These are phyloP conservation scores for Leptopilina boulardi DNA, from an alignment of 1,140 invertebrate genomes.

Conservation along the genomic window DNA sequence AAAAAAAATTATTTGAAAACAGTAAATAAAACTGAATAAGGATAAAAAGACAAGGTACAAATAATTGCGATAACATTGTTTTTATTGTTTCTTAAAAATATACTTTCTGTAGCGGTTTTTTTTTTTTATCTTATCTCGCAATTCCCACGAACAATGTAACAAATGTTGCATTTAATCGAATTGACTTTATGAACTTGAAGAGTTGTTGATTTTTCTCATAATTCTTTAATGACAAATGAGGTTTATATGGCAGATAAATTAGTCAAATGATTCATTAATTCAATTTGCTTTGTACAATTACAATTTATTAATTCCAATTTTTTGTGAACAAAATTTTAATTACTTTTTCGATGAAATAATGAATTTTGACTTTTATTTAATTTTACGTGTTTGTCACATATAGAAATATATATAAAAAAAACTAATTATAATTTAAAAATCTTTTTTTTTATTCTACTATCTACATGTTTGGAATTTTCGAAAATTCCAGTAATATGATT, in stretches of 20 bases:
- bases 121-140: conserved; percentile 11
- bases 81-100: conserved; percentile 20
- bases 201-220: neutral
- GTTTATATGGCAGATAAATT: no score
- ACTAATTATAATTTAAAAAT: no score
- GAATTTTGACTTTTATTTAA: no score
- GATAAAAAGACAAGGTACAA: neutral
- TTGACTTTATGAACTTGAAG: neutral
- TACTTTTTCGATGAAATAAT: no score
- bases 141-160: neutral
- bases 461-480: no score
- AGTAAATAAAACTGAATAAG: neutral
- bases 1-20: conserved; percentile 4
- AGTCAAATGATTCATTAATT: no score
- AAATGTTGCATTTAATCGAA: neutral
- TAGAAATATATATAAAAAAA: no score
- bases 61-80: conserved; percentile 6
- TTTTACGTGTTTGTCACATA: no score
- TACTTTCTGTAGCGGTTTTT: conserved; percentile 34
- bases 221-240: neutral
- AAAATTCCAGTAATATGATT: neutral
- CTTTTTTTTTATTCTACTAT: no score
- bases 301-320: no score
- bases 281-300: no score
- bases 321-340: no score